phyloP scores from a whole-genome alignment of 2,888 invertebrate genomes.

The Hydroisotoma schaefferi region DNA sequence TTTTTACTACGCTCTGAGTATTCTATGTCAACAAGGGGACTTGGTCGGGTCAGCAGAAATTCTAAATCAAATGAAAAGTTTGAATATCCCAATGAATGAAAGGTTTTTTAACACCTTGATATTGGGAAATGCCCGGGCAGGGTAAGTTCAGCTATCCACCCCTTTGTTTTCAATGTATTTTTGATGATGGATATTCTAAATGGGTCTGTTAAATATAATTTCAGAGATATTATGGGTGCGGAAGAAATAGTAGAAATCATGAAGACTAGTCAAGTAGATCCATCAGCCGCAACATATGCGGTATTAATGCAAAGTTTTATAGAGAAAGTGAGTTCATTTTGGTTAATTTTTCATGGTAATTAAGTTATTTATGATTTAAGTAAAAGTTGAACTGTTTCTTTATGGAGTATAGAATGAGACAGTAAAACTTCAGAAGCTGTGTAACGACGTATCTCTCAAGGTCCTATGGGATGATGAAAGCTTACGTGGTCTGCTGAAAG shows the following conservation, averaged over 20 bases:
- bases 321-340: conserved; percentile 23
- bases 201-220: not conserved
- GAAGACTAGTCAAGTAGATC: conserved; percentile 21
- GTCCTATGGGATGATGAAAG: too few species aligned
- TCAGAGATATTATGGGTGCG: conserved; percentile 32
- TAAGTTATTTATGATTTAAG: too few species aligned
- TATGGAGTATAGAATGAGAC: too few species aligned
- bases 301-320: conserved; percentile 26
- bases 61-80: conserved; percentile 27
- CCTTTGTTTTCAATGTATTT: not conserved
- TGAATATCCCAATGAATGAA: conserved; percentile 23
- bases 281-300: conserved; percentile 24
- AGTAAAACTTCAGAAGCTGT: too few species aligned
- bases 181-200: not conserved
- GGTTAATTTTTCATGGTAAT: not conserved
- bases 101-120: conserved; percentile 35
- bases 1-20: conserved; percentile 25
- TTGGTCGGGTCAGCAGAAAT: conserved; percentile 21
- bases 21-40: conserved; percentile 34
- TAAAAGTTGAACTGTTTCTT: too few species aligned
- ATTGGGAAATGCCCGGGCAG: conserved; percentile 29
- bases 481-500: too few species aligned
- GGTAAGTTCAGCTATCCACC: conserved; percentile 18
- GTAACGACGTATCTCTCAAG: too few species aligned
- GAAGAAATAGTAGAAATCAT: conserved; percentile 26